phyloP scores from a whole-genome alignment of 1,140 invertebrate genomes.

The Hylyphantes graminicola region DNA sequence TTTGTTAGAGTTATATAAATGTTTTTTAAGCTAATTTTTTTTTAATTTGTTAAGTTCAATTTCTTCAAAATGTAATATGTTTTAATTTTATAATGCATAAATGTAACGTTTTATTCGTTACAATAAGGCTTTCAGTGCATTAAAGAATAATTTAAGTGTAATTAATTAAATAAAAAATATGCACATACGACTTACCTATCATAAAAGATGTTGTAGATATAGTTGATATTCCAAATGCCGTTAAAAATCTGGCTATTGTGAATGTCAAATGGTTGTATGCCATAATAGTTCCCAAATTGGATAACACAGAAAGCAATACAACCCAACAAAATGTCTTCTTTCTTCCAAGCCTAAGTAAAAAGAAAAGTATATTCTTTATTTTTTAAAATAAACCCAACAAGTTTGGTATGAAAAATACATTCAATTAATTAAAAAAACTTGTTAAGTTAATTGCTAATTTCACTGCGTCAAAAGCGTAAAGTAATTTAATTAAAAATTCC shows the following conservation, averaged over 20 bases:
- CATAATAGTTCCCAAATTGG: slow-evolving; percentile 43
- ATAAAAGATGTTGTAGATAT: slow-evolving; percentile 55
- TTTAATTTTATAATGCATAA: not conserved
- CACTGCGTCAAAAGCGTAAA: not conserved
- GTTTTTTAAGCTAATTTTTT: no score
- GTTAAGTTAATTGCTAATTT: not conserved
- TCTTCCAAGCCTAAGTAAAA: slow-evolving; percentile 31
- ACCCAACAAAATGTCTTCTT: slow-evolving; percentile 57
- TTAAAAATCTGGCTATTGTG: slow-evolving; percentile 37
- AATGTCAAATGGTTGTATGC: slow-evolving; percentile 51
- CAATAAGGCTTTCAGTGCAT: no score
- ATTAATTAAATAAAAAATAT: not conserved
- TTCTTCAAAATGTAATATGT: not conserved
- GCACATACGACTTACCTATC: slow-evolving; percentile 28
- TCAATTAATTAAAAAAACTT: not conserved
- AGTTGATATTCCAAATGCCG: slow-evolving; percentile 51
- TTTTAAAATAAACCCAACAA: not conserved
- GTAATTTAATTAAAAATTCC: no score
- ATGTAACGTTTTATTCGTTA: not conserved
- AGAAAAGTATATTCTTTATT: not conserved
- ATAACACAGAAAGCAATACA: slow-evolving; percentile 43
- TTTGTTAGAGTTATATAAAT: no score
- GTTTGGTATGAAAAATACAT: no score
- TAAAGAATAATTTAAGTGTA: no score
- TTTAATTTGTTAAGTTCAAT: not conserved